These are phyloP conservation scores for Lutjanus erythropterus DNA, from an alignment of 2,113 vertebrate genomes.

Conservation along the genomic window DNA sequence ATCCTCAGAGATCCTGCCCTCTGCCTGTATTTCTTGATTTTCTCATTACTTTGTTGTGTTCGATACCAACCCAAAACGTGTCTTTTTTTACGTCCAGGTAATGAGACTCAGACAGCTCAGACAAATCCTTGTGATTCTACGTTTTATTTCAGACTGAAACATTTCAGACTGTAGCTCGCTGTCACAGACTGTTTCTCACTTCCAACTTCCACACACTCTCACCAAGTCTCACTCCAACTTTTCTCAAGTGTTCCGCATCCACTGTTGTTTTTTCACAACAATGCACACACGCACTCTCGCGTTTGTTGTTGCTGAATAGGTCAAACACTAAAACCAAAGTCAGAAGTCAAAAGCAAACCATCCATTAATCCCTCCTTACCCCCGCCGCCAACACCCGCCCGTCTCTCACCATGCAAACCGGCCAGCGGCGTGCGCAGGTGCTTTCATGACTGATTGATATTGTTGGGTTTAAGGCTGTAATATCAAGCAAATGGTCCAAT, in stretches of 20 bases:
- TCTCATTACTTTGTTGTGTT: no score
- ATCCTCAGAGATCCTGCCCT: no score
- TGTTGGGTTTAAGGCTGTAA: conserved; percentile 79
- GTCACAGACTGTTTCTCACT: conserved; percentile 12
- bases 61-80: no score
- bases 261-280: neutral
- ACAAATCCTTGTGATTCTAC: no score
- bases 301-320: conserved; percentile 14
- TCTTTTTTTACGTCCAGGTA: no score
- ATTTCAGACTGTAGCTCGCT: neutral
- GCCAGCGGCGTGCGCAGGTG: conserved; percentile 67
- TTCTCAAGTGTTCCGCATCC: conserved; percentile 24
- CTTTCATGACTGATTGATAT: conserved; percentile 81
- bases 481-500: conserved; percentile 80
- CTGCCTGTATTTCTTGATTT: no score
- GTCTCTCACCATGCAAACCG: conserved; percentile 40
- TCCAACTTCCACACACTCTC: conserved; percentile 1
- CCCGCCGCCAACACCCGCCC: conserved; percentile 37
- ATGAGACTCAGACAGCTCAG: no score
- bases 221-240: conserved; percentile 6
- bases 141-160: neutral
- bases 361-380: conserved; percentile 60
- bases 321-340: conserved; percentile 19
- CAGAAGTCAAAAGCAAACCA: conserved; percentile 38
- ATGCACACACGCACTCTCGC: neutral